Evolutionary conservation across 2,797 vertebrate species (phyloP).

Genomic region (Sebastiscus albofasciatus): DNA sequence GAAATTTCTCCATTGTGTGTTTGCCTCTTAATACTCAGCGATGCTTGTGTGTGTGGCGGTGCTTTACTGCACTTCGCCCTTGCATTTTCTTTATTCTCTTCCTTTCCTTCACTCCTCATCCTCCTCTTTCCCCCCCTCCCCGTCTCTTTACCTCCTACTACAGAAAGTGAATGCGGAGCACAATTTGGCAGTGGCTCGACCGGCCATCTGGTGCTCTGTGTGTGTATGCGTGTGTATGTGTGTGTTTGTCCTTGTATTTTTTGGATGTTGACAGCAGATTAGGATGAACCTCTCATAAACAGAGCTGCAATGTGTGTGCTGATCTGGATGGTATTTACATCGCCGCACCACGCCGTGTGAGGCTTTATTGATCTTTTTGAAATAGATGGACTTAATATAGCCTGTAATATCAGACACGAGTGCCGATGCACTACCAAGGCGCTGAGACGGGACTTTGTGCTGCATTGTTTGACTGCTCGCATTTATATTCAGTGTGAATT

Average conservation of each 20-base stretch:
- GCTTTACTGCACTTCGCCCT: background rate
- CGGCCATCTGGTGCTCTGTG: conserved; percentile 73
- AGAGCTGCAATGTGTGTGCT: conserved; percentile 16
- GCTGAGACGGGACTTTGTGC: background rate
- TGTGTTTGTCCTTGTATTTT: conserved; percentile 52
- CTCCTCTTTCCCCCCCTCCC: background rate
- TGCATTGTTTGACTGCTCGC: background rate
- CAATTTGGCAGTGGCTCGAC: conserved; percentile 54
- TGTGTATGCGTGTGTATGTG: conserved; percentile 20
- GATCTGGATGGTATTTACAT: conserved; percentile 24
- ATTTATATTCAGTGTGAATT: conserved; percentile 4
- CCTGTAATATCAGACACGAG: background rate
- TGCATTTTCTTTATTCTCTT: background rate
- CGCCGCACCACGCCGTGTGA: background rate
- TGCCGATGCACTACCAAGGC: background rate
- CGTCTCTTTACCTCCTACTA: conserved; percentile 43
- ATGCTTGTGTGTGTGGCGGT: background rate
- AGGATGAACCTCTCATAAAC: conserved; percentile 42
- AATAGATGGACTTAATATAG: conserved; percentile 2
- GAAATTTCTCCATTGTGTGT: background rate
- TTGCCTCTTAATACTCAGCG: background rate
- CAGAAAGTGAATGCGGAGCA: conserved; percentile 56
- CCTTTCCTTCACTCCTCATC: background rate
- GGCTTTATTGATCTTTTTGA: conserved; percentile 23
- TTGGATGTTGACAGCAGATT: conserved; percentile 56